Evolutionary conservation across 2,888 invertebrate species (phyloP).

Genomic region (Teinopalpus imperialis): DNA sequence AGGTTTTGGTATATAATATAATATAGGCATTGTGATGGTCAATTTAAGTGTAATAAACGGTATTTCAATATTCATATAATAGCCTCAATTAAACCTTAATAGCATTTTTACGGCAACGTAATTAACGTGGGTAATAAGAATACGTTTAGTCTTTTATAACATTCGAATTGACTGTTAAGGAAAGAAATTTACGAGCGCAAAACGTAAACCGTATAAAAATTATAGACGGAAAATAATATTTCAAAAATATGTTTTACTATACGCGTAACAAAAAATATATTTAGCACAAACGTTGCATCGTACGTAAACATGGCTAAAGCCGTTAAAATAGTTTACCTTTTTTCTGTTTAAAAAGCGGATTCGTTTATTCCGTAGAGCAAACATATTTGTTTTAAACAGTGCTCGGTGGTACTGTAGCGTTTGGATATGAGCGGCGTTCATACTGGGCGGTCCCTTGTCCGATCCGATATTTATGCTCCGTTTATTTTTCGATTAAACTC

Average conservation of each 20-base stretch:
- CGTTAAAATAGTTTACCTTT: constrained; percentile 7
- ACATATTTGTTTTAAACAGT: constrained; percentile 15
- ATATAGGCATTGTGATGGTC: constrained; percentile 4
- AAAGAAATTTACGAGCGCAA: constrained; percentile 6
- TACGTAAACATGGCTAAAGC: background rate
- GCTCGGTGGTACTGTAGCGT: constrained; percentile 5
- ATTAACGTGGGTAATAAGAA: constrained; percentile 6
- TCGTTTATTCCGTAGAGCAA: constrained; percentile 10
- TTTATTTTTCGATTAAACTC: constrained; percentile 37
- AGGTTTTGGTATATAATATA: too few species aligned
- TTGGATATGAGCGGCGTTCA: constrained; percentile 5
- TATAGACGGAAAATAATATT: background rate
- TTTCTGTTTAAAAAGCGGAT: constrained; percentile 9
- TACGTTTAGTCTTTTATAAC: constrained; percentile 11
- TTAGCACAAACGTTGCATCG: constrained; percentile 3
- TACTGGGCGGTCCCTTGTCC: constrained; percentile 10
- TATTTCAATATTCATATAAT: constrained; percentile 8
- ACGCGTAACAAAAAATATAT: background rate
- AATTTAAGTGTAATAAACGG: constrained; percentile 3
- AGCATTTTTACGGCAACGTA: constrained; percentile 12
- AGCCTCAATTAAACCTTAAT: constrained; percentile 13
- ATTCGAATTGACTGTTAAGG: constrained; percentile 10
- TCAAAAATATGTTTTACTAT: background rate
- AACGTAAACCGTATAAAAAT: background rate
- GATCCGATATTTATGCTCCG: constrained; percentile 34